A percentile compares a stretch with the other conserved stretches of the same genome.
Evolutionary conservation across 2,797 vertebrate genomes (phyloP).

Genomic region (Tapirus indicus): DNA sequence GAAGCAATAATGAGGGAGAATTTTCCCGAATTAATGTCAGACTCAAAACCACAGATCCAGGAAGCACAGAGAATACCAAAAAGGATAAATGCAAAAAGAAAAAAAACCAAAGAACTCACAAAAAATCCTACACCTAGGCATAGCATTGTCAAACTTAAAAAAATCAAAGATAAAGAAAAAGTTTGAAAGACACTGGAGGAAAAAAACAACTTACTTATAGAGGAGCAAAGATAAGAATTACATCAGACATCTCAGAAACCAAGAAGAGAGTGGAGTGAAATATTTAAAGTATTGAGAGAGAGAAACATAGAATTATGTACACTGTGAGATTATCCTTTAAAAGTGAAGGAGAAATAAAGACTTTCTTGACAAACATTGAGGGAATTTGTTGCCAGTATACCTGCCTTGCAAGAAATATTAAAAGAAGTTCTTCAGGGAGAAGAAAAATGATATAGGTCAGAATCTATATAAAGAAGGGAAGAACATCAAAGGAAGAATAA

Average conservation of each 20-base stretch:
- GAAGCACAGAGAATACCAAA: neutral
- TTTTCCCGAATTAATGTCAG: neutral
- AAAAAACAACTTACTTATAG: neutral
- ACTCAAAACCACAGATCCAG: neutral
- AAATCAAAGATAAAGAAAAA: no score
- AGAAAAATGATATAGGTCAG: neutral
- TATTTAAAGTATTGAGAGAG: neutral
- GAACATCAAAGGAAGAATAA: neutral
- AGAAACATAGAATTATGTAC: neutral
- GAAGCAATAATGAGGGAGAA: neutral
- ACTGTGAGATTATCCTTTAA: no score
- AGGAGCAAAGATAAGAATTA: neutral
- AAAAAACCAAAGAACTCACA: neutral
- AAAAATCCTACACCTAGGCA: neutral
- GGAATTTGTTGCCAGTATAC: no score
- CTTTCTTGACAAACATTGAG: no score
- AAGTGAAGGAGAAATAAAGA: no score
- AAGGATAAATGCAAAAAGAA: neutral
- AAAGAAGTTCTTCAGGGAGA: neutral
- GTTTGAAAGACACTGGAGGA: no score
- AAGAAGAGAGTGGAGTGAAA: neutral
- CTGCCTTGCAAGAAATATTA: no score
- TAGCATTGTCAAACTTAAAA: neutral
- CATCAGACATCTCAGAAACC: neutral
- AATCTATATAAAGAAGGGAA: neutral